Base-by-base conservation (phyloP, 2,888 invertebrate species). In the Caenorhabditis wallacei region DNA sequence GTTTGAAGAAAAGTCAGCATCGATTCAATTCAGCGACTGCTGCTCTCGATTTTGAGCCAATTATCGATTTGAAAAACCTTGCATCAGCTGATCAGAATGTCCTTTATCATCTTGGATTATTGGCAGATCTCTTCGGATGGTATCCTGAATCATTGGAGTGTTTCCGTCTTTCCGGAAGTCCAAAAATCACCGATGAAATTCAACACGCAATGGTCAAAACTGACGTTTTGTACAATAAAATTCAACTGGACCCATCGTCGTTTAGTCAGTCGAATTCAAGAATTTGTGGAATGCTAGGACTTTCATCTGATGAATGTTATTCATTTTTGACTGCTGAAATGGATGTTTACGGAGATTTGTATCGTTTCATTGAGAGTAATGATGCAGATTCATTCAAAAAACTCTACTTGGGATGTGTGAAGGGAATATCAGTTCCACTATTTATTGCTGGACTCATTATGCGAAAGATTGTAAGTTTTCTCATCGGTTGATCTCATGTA, bases 121-220 rank as follows among this genome's bases (percentile, higher is more conserved):
- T 87, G 5, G 70, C 82, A 1, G 85, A 87, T 40, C 78, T 85
- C 0, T 86, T 85, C 68, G 87, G 87, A 20, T 84, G 78, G 59
- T 87, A 83, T 59, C 64, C 75, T 0, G 82, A 85, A 54, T 76
- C 84, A 2, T 46, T 82, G 7, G 72, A 68, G 20, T 82, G 81
- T 51, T 81, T 72, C 68, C 8, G 64, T 37, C 10, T 46, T n/a
- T 61, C 57, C 11, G 5, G 61, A n/a, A 22, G 35, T 20, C 37
- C 66, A 11, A 22, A 30, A 10, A 43, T 56, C 16, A 24, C 22
- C 11, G 70, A 46, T 11, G 80, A 82, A 22, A 40, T 84, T 8
- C 40, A 80, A 54, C 59, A 80, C 40, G 74, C 68, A 4, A 40
- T 48, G 48, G 46, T 84, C 18, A 81, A 81, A 57, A 5, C 57